Conservation (phyloP, 2,888 invertebrate species). For the Melinaea menophilus region DNA sequence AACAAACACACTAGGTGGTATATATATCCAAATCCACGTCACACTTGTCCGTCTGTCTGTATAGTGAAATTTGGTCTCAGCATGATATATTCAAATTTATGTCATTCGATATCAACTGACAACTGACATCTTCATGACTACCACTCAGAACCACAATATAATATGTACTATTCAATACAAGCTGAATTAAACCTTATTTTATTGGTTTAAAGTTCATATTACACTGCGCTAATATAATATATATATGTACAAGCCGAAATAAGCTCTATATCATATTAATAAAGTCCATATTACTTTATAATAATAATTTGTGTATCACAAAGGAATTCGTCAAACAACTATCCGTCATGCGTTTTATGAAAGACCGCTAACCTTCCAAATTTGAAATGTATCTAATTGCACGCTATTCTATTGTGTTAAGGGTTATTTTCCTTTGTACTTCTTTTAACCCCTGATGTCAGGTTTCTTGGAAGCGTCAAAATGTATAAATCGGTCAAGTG, state of each 20-base stretch:
- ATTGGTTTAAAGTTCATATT: slow-evolving; percentile 22
- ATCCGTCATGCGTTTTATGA: slow-evolving; percentile 53
- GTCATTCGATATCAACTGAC: slow-evolving; percentile 64
- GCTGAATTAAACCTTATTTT: slow-evolving; percentile 35
- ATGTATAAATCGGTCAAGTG: slow-evolving; percentile 65
- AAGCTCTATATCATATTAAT: slow-evolving; percentile 27
- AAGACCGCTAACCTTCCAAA: slow-evolving; percentile 41
- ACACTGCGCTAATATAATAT: slow-evolving; percentile 1
- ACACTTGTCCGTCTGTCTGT: slow-evolving; percentile 44
- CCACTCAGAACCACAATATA: slow-evolving; percentile 36
- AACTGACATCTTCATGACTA: slow-evolving; percentile 69
- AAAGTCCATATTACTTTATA: slow-evolving; percentile 24
- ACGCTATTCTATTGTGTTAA: slow-evolving; percentile 34
- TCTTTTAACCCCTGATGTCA: slow-evolving; percentile 43
- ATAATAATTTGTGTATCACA: slow-evolving; percentile 40
- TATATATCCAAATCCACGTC: slow-evolving; percentile 28
- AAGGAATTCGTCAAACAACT: slow-evolving; percentile 68
- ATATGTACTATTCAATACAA: slow-evolving; percentile 25
- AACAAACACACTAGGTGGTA: too few species aligned
- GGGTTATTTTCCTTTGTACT: slow-evolving; percentile 32
- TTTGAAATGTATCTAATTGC: slow-evolving; percentile 22
- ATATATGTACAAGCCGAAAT: slow-evolving; percentile 28
- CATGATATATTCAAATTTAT: slow-evolving; percentile 68
- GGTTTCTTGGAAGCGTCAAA: slow-evolving; percentile 65
- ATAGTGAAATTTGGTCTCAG: slow-evolving; percentile 69